Percentiles rank a stretch among this genome's conserved stretches.
Evolutionary conservation across 2,797 vertebrate species (phyloP).

Genomic region (Myotis myotis): DNA sequence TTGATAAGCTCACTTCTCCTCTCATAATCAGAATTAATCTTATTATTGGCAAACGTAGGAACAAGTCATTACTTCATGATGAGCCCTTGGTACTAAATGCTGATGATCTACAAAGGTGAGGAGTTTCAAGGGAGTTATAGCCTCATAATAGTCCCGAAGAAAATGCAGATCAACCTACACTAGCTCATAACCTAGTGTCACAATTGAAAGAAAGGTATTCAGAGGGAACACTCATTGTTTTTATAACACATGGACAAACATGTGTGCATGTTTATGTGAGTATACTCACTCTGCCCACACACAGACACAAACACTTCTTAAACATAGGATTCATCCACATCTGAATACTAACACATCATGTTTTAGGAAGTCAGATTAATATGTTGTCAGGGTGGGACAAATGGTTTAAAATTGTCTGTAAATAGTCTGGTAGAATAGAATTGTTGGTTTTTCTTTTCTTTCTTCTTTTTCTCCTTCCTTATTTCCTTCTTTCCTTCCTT

Average conservation of each 20-base stretch:
- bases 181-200: background rate
- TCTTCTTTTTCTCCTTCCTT: background rate
- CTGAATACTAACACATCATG: background rate
- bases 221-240: background rate
- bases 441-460: background rate
- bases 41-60: background rate
- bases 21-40: slow-evolving; percentile 4
- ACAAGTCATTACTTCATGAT: background rate
- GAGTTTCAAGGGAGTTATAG: slow-evolving; percentile 21
- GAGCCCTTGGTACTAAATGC: background rate
- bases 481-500: background rate
- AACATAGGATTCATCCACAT: background rate
- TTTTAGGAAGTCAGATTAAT: background rate
- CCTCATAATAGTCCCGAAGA: background rate
- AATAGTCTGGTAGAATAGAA: background rate
- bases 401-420: background rate
- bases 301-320: background rate
- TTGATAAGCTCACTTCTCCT: background rate
- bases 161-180: background rate
- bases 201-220: background rate
- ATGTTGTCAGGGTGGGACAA: background rate
- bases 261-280: background rate
- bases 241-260: background rate
- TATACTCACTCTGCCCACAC: background rate
- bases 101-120: background rate